Conservation (phyloP, 2,113 vertebrate species). For the Myrmophylax atrothorax region DNA sequence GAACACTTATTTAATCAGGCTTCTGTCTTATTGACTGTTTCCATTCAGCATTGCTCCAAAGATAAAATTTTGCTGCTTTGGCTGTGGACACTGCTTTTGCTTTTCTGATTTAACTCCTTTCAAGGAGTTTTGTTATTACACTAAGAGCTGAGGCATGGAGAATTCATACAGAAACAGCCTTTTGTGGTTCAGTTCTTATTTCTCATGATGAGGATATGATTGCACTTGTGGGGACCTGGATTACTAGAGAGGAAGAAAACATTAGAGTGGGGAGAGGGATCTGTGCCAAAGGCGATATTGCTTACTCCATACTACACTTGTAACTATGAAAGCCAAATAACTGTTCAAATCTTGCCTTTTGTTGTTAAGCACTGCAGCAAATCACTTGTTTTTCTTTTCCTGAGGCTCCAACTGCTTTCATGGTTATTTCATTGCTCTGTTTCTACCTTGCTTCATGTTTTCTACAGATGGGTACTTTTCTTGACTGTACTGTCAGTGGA, state of each 20-base stretch:
- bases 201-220: neutral
- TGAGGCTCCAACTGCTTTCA: conserved; percentile 36
- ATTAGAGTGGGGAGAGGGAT: neutral
- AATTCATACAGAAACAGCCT: neutral
- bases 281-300: conserved; percentile 19
- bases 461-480: conserved; percentile 38
- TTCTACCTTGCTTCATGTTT: conserved; percentile 48
- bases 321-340: conserved; percentile 13
- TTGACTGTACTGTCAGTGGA: neutral
- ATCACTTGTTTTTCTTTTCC: conserved; percentile 43
- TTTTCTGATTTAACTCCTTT: neutral
- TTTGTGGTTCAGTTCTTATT: neutral
- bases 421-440: conserved; percentile 36
- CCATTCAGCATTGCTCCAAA: neutral
- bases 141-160: neutral
- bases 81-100: neutral
- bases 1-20: neutral
- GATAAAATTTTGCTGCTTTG: neutral
- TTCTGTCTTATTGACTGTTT: neutral
- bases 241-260: neutral
- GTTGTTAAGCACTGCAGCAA: conserved; percentile 22
- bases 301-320: neutral
- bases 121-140: neutral
- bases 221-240: neutral
- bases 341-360: neutral